Base-by-base conservation (phyloP, 2,113 vertebrate genomes). In the Tringa solitaria region DNA sequence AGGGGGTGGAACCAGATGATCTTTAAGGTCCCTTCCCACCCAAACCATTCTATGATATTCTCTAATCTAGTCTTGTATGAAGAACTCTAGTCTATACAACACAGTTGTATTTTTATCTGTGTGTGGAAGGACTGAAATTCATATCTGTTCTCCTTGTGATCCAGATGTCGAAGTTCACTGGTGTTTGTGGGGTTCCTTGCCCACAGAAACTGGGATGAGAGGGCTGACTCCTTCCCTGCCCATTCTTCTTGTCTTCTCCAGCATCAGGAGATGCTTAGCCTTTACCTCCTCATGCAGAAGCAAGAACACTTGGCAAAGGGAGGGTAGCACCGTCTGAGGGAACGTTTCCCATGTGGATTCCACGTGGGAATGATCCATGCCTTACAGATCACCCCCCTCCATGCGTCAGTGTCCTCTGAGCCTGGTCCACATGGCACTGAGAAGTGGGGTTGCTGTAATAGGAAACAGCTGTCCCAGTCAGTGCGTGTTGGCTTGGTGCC, bases 401-500 rank as follows among this genome's bases (percentile, higher is more conserved):
- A 1, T 30, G 26, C 2, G 1, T 48, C 69, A 3, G 19, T 0
- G 6, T 60, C 1, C 64, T 48, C 43, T 16, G 39, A 65, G 60
- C 72, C 70, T 46, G 7, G 2, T 37, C 46, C 46, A n/a, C 14
- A 6, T 4, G 32, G 67, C 51, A 32, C 41, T 7, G n/a, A 23
- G 13, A 51, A 1, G 57, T 20, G 43, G 67, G 41, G 21, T 30
- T 20, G 41, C 19, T 48, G 15, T 26, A 35, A 28, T 20, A 28
- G 65, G 53, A 51, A 73, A 6, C 76, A 35, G 59, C 73, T 86
- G 48, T 33, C 30, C 39, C 2, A 41, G 21, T 18, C 67, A 4
- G 3, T 3, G 72, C 10, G 20, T 7, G 33, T 18, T 70, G 86
- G 81, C 65, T 54, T 19, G 39, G 8, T n/a, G 81, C 77, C 93